Conservation (phyloP, 2,888 invertebrate species). For the Teleiodes luculella region DNA sequence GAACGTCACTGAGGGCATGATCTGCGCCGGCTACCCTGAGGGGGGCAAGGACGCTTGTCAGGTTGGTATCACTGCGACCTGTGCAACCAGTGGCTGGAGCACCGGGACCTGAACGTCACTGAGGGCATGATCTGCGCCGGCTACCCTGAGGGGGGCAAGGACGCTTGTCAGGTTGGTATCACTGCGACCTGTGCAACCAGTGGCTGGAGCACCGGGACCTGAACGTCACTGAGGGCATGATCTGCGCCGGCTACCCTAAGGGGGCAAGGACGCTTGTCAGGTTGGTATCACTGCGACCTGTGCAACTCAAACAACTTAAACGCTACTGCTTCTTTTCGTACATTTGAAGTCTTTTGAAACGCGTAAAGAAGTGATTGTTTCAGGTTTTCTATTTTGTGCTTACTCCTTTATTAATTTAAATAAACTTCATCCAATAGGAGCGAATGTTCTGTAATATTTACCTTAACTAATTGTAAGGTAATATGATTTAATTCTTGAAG, state of each 20-base stretch:
- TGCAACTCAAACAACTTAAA: too few species aligned
- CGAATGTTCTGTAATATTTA: too few species aligned
- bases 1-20: constrained; percentile 77
- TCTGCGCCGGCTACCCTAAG: constrained; percentile 91
- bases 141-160: constrained; percentile 90
- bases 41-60: constrained; percentile 94
- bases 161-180: constrained; percentile 88
- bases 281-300: constrained; percentile 57
- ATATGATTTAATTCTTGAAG: too few species aligned
- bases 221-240: too few species aligned
- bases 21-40: constrained; percentile 91
- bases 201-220: neutral
- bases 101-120: neutral
- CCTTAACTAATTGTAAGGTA: too few species aligned
- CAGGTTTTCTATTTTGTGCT: too few species aligned
- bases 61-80: constrained; percentile 64
- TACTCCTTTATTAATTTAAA: too few species aligned
- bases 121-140: constrained; percentile 95
- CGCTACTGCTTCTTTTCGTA: too few species aligned
- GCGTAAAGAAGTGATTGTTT: too few species aligned
- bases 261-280: constrained; percentile 94
- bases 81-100: neutral
- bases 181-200: neutral
- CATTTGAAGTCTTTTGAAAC: too few species aligned
- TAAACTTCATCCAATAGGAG: too few species aligned